Evolutionary conservation across 2,113 vertebrate genomes (phyloP), one percentile per base, ranked within the genome.

Genomic region (Gopherus evgoodei): DNA sequence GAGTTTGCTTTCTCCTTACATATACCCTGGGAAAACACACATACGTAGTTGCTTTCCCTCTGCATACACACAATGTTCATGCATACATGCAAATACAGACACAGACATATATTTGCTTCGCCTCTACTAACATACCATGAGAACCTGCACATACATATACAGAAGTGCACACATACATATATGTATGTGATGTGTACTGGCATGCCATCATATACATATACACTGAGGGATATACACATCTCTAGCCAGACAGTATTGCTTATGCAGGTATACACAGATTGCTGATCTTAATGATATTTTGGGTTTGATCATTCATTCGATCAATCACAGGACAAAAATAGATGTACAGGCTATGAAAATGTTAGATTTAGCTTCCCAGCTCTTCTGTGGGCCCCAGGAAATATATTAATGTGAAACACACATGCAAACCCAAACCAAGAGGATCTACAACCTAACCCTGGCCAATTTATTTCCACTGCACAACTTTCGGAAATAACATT

Each of bases 1-100:
- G 84, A 98, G 96, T 97, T 97, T 97, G 95, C 95, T 94, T 95
- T 96, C 92, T 86, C 96, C 94, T 87, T 94, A 94, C 87, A 27
- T 27, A 53, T 5, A 1, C 0, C 14, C 93, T 94, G 90, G 95
- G 95, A 97, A 97, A 96, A 94, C 86, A 91, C 90, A 96, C 5
- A 83, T 52, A 38, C 4, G 14, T 47, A 91, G 91, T 93, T 84
- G 31, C 89, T 81, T 83, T 88, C 49, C 65, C 78, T 49, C 47
- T 21, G 62, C 0, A 5, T 89, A 93, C 93, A 95, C 90, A 90
- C 1, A 3, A 9, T 1, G 1, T 0, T 0, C 17, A 59, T 62
- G n/a, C 2, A 3, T 0, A 0, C 6, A 2, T 0, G 1, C 2
- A 4, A 11, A 42, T 11, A 62, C 50, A 44, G 35, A 5, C 2